Evolutionary conservation across 2,797 vertebrate species (phyloP).

Genomic region (Babyrousa celebensis): DNA sequence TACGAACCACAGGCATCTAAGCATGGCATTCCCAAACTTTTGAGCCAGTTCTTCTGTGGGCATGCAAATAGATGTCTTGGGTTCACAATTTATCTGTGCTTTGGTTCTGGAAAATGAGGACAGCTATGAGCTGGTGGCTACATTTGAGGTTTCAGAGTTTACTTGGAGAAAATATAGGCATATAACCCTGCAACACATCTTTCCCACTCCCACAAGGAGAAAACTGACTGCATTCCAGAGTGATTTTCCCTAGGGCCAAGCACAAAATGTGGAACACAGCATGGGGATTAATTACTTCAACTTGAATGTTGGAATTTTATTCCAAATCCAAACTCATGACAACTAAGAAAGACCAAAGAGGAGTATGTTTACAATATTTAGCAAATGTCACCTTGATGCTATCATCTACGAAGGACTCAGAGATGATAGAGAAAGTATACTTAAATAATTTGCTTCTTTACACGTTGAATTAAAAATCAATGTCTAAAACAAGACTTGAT

Average conservation of each 20-base stretch:
- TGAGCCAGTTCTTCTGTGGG: not conserved
- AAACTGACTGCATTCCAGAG: not conserved
- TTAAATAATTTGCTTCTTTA: not conserved
- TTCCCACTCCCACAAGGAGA: constrained; percentile 34
- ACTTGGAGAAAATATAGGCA: constrained; percentile 7
- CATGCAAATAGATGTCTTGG: not conserved
- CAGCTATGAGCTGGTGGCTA: not conserved
- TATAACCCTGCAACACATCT: not conserved
- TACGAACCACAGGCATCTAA: not conserved
- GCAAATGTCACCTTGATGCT: not conserved
- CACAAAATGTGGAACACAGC: not conserved
- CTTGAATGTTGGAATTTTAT: not conserved
- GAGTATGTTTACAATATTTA: too few species aligned
- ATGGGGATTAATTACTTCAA: not conserved
- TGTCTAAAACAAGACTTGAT: not conserved
- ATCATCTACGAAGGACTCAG: not conserved
- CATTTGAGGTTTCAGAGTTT: constrained; percentile 47
- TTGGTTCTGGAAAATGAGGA: constrained; percentile 35
- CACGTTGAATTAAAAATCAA: not conserved
- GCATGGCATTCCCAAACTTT: not conserved
- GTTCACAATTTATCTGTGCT: not conserved
- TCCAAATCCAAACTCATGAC: not conserved
- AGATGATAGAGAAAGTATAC: not conserved
- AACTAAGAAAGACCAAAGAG: not conserved
- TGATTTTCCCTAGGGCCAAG: not conserved